Evolutionary conservation across 1,140 invertebrate genomes (phyloP), one percentile per base, ranked within the genome.

Genomic region (Drosophila suzukii): DNA sequence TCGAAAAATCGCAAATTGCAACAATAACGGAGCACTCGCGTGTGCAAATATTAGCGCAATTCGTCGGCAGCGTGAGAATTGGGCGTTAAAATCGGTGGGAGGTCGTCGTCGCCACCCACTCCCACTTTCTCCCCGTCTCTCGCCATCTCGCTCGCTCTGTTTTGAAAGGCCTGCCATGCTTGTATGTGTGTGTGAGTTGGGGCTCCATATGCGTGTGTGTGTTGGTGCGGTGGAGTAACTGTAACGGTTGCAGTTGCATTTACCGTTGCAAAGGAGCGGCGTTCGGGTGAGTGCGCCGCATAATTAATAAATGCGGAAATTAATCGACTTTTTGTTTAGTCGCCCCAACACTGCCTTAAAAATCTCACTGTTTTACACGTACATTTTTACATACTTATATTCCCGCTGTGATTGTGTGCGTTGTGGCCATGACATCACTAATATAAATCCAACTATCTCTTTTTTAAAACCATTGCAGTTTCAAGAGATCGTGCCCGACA

Each of bases 401-500:
- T 56, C 7, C 4, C 11, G 15, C 6, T 39, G 49, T 51, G 36
- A 8, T 34, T 24, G 62, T 39, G 46, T 41, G 38, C 17, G 73
- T 82, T 62, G 78, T 30, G 51, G 46, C 49, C 60, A 81, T 84
- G 80, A 83, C 80, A 84, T 83, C 81, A 83, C 76, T 24, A 55
- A 70, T 32, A 50, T 34, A 17, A 15, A 51, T 4, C n/a, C n/a
- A 55, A 39, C 32, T 55, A 61, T 62, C 34, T 54, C n/a, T 34
- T 20, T 46, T 15, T 49, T 24, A 46, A 51, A 41, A 49, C 77
- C 46, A 49, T 84, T 90, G 50, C 81, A 92, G 91, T 92, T 92
- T 78, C 91, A 92, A 79, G 91, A 92, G 88, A 92, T 92, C 51
- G 90, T 92, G 55, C 86, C 90, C 59, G 91, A 94, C 88, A 94